Evolutionary conservation across 2,113 vertebrate genomes (phyloP), one percentile per base, ranked within the genome.

Genomic region (Perca schrenkii): DNA sequence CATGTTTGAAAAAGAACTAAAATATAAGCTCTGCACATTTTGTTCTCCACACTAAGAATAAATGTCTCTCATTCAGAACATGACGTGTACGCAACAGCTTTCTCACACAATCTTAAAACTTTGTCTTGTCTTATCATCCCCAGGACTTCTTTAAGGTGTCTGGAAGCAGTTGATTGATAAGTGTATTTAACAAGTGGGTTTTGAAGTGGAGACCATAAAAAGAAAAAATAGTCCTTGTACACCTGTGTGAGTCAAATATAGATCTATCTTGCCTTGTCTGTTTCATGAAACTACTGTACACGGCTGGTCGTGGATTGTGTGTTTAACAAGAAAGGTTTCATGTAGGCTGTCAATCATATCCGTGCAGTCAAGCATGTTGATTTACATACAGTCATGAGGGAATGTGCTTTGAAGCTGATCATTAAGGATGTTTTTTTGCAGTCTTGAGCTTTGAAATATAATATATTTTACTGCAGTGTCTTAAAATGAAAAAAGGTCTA

Each of bases 1-100:
- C 71, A 34, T 88, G 82, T 88, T 90, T 87, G 81, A 90, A 90
- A 88, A 89, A 79, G 58, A 90, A 83, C 72, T 78, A 16, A 82
- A 86, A 90, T 80, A 87, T 80, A 86, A 89, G 85, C 86, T 88
- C 52, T 63, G 72, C 4, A 22, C 68, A 64, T 85, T 76, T 89
- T 88, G 77, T 90, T 83, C 71, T 10, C 40, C 73, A 58, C 52
- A 52, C 71, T 74, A 58, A 60, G 72, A 79, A 84, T 65, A 85
- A 79, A 82, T 81, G 66, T 17, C 62, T 84, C 28, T 77, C 62
- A 73, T 87, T 66, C 71, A 79, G 66, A 58, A 78, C 40, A 53
- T 4, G 25, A 25, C 3, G 15, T 52, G 81, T 10, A 62, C 15
- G 60, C 74, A 71, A 77, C 74, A 74, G 72, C 83, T 85, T 83